Evolutionary conservation across 53 echinoderm and acorn worm species (phyloP).

Genomic region (Luidia sarsii): DNA sequence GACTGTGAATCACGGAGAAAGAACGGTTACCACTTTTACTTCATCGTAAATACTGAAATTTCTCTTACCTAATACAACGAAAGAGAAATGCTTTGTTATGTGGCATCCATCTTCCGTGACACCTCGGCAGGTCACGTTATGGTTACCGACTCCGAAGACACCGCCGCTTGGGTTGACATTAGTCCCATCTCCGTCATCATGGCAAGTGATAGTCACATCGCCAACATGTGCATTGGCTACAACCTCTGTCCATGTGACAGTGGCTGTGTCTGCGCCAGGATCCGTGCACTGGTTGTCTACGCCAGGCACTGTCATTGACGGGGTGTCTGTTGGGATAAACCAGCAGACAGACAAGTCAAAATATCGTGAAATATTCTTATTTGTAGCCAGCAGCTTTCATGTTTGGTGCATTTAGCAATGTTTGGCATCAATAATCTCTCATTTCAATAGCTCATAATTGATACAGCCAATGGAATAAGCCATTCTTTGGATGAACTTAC

Average conservation of each 20-base stretch:
- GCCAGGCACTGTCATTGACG: not conserved
- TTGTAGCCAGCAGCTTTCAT: too few relatives aligned
- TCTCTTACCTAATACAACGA: not conserved
- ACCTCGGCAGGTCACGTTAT: not conserved
- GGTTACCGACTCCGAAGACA: not conserved
- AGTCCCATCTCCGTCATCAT: not conserved
- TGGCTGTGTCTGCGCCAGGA: not conserved
- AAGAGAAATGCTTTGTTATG: not conserved
- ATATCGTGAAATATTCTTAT: too few relatives aligned
- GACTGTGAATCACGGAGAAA: too few relatives aligned
- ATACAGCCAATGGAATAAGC: too few relatives aligned
- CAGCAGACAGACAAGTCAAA: too few relatives aligned
- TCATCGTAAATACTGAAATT: too few relatives aligned
- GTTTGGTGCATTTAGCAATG: too few relatives aligned
- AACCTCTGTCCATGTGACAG: not conserved
- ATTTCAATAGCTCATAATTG: too few relatives aligned
- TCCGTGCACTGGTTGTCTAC: constrained; percentile 2
- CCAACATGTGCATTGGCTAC: too few relatives aligned
- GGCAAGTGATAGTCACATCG: not conserved
- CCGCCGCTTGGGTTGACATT: not conserved
- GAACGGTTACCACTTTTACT: too few relatives aligned
- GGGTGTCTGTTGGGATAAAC: too few relatives aligned
- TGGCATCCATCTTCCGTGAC: not conserved
- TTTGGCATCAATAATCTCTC: too few relatives aligned
- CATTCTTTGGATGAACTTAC: not conserved